These are phyloP conservation scores for Cherax quadricarinatus DNA, from an alignment of 1,140 invertebrate species.

Conservation along the genomic window DNA sequence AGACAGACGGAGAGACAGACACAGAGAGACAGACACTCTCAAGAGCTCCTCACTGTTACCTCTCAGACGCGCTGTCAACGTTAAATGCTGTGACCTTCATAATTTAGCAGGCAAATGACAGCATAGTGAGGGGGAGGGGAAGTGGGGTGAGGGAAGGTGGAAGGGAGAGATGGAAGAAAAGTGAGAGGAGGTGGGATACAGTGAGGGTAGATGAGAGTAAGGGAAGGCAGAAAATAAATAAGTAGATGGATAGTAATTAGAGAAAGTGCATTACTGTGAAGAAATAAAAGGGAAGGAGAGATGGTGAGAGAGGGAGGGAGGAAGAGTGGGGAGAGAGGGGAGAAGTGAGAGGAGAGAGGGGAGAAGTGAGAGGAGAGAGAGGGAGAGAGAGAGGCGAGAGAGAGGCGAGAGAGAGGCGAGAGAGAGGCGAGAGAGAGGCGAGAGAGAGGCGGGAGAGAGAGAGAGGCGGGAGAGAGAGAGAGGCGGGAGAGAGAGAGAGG, in stretches of 20 bases:
- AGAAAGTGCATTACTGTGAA: neutral
- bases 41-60: neutral
- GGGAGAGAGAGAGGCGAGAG: too few relatives aligned
- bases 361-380: too few relatives aligned
- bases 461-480: too few relatives aligned
- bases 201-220: neutral
- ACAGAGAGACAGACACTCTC: conserved; percentile 12
- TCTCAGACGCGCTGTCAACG: conserved; percentile 35
- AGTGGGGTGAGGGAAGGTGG: neutral
- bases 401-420: too few relatives aligned
- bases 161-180: neutral
- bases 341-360: too few relatives aligned
- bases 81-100: conserved; percentile 52
- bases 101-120: conserved; percentile 59
- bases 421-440: too few relatives aligned
- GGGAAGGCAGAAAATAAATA: too few relatives aligned
- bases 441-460: too few relatives aligned
- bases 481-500: too few relatives aligned
- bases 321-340: neutral
- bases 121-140: neutral
- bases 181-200: neutral
- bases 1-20: neutral
- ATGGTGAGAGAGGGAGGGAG: neutral
- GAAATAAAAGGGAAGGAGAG: too few relatives aligned
- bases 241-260: neutral